Evolutionary conservation across 1,140 invertebrate species (phyloP), one percentile per base, ranked within the genome.

Genomic region (Zeugodacus cucurbitae): DNA sequence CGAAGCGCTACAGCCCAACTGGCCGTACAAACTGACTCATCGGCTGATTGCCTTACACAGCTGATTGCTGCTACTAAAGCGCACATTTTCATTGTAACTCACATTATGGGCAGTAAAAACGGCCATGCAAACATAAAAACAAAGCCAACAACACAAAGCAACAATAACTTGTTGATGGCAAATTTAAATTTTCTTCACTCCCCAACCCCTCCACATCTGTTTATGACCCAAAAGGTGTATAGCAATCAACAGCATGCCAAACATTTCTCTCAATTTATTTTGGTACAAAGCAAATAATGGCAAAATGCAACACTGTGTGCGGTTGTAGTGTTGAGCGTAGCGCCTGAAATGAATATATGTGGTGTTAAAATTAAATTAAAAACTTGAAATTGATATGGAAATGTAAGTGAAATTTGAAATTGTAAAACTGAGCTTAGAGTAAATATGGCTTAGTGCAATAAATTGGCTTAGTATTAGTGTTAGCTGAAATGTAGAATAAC

Each of bases 371-470:
- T 74, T 44, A 74, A 74, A 44, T 44, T 26, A 74, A 74, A 70
- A 74, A 44, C 37, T 44, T 41, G 70, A 74, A 74, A 74, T 44
- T 74, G 70, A n/a, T 74, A 44, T 74, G 37, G 20, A 74, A 74
- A 74, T 74, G 22, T 74, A 41, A 44, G 70, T 74, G 70, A 74
- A 74, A 74, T 22, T 74, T 74, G 8, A 74, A 74, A 20, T 74
- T 34, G 6, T 8, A 22, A 74, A 74, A 7, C 37, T 20, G 70
- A 32, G n/a, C n/a, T 32, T 62, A 26, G 14, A 17, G 48, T 54
- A 54, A 4, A 20, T 17, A 17, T 20, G 48, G 48, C 20, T 54
- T 17, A 54, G 48, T 54, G 48, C 11, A 11, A 17, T 17, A 54
- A 54, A 54, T 4, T 10, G 4, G 48, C n/a, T n/a, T 54, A 54